Conservation (phyloP, 1,140 invertebrate species). For the Stegodyphus mimosarum region DNA sequence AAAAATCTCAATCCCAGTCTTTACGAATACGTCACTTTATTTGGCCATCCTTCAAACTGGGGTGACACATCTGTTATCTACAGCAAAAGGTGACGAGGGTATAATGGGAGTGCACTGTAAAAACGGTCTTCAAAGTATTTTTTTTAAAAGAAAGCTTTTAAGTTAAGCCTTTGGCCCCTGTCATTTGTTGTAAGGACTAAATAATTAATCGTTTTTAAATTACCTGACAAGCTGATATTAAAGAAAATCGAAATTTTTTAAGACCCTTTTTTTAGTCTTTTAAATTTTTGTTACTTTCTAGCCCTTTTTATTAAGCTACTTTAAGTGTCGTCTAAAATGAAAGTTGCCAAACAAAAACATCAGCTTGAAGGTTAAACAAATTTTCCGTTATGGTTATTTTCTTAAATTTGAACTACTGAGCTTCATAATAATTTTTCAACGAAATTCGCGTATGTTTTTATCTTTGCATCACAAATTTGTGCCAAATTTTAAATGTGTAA, state of each 20-base stretch:
- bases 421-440: too few relatives aligned
- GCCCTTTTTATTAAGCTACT: neutral
- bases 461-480: too few relatives aligned
- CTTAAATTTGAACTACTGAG: too few relatives aligned
- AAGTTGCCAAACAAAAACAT: too few relatives aligned
- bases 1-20: neutral
- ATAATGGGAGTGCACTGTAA: constrained; percentile 29
- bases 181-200: constrained; percentile 46
- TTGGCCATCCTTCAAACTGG: constrained; percentile 30
- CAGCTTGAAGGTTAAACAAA: too few relatives aligned
- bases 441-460: too few relatives aligned
- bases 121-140: neutral
- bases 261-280: too few relatives aligned
- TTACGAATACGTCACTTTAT: constrained; percentile 43
- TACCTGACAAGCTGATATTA: constrained; percentile 51
- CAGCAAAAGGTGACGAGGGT: neutral
- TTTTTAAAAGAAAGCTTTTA: neutral
- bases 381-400: too few relatives aligned
- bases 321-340: too few relatives aligned
- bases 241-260: neutral
- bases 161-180: constrained; percentile 27
- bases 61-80: constrained; percentile 43
- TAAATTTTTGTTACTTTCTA: constrained; percentile 3
- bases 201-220: constrained; percentile 57
- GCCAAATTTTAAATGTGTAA: too few relatives aligned